These are phyloP conservation scores for Capra hircus DNA, from an alignment of 2,113 vertebrate species.

Conservation along the genomic window DNA sequence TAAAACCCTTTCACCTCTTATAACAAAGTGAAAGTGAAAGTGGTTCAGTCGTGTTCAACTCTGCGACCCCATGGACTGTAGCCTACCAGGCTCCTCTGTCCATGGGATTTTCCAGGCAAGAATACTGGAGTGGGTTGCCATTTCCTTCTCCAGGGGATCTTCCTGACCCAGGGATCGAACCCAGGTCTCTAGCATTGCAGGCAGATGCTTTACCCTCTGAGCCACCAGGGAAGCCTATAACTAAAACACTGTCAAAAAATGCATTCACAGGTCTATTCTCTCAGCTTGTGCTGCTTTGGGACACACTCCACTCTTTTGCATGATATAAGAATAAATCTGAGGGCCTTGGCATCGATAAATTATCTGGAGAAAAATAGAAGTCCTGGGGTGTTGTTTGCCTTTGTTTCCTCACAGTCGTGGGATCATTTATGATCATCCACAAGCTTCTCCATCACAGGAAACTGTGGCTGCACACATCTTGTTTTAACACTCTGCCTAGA, in stretches of 20 bases:
- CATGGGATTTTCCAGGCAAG: too few relatives aligned
- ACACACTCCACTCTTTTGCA: not conserved
- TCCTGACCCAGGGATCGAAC: too few relatives aligned
- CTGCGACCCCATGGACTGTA: too few relatives aligned
- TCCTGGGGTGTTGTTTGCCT: not conserved
- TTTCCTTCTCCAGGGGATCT: too few relatives aligned
- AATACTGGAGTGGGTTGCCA: too few relatives aligned
- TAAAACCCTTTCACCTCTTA: not conserved
- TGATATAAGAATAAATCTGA: not conserved
- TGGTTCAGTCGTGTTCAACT: rapidly evolving
- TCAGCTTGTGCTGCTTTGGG: rapidly evolving
- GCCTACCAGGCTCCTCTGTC: too few relatives aligned
- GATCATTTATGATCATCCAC: not conserved
- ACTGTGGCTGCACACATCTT: not conserved
- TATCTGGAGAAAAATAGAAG: not conserved
- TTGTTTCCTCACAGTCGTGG: not conserved
- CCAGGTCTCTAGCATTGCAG: too few relatives aligned
- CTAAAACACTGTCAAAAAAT: too few relatives aligned
- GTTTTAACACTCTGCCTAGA: not conserved
- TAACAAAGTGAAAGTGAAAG: not conserved
- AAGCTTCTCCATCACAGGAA: not conserved
- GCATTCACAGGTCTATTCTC: not conserved
- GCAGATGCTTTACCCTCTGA: too few relatives aligned
- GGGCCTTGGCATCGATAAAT: not conserved
- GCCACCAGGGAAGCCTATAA: not conserved